phyloP scores from a whole-genome alignment of 2,113 vertebrate genomes.

The Stigmatopora nigra region DNA sequence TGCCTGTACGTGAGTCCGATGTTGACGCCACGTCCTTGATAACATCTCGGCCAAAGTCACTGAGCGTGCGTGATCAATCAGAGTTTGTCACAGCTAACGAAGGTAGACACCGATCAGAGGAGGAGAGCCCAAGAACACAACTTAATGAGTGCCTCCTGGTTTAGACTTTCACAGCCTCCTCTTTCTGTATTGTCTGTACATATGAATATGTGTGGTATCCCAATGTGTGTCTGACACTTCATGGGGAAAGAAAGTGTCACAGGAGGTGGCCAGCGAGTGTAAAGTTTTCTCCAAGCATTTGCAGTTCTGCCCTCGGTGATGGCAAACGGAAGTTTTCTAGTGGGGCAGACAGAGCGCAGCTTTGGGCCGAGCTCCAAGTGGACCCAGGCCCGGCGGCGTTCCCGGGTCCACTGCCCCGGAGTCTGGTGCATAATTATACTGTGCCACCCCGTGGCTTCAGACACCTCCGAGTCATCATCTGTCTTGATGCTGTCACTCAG shows the following conservation, averaged over 20 bases:
- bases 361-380: conserved; percentile 40
- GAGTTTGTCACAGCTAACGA: conserved; percentile 63
- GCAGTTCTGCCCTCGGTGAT: conserved; percentile 31
- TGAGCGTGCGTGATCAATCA: conserved; percentile 70
- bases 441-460: conserved; percentile 53
- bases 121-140: conserved; percentile 61
- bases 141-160: conserved; percentile 61
- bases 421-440: conserved; percentile 66
- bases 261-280: conserved; percentile 34
- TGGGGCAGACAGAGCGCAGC: conserved; percentile 23
- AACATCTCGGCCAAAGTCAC: conserved; percentile 70
- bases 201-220: conserved; percentile 26
- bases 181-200: not conserved
- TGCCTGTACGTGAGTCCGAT: conserved; percentile 41
- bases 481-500: conserved; percentile 73
- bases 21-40: conserved; percentile 59
- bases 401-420: conserved; percentile 31
- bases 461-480: conserved; percentile 72
- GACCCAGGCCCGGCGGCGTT: conserved; percentile 34
- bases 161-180: conserved; percentile 28
- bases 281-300: conserved; percentile 53
- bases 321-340: conserved; percentile 26
- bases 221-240: conserved; percentile 43
- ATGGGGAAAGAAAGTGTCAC: conserved; percentile 45
- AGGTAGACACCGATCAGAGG: conserved; percentile 67